phyloP scores from a whole-genome alignment of 2,797 vertebrate species.

The Clarias laeviceps region DNA sequence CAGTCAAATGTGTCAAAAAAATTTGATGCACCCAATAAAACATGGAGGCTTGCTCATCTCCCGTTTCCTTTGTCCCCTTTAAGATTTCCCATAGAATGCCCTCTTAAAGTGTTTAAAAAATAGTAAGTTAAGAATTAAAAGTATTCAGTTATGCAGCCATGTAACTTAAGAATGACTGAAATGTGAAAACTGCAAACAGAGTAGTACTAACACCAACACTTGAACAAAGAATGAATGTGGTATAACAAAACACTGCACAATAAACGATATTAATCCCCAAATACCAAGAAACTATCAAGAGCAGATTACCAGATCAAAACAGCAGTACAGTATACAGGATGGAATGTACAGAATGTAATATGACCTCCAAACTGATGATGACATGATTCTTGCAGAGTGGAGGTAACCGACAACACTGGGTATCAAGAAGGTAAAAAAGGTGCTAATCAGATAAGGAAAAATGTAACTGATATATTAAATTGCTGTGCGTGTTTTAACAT shows the following conservation, averaged over 20 bases:
- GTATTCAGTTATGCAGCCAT: constrained; percentile 49
- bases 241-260: constrained; percentile 51
- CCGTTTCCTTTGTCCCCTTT: neutral
- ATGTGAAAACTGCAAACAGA: constrained; percentile 59
- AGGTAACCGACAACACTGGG: neutral
- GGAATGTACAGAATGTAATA: constrained; percentile 37
- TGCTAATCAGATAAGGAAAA: neutral
- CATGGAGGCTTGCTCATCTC: neutral
- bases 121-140: constrained; percentile 8
- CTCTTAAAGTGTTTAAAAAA: neutral
- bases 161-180: constrained; percentile 44
- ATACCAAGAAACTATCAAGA: constrained; percentile 21
- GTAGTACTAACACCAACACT: constrained; percentile 49
- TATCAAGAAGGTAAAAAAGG: neutral
- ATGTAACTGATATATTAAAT: constrained; percentile 15
- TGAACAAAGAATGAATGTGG: constrained; percentile 49
- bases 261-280: constrained; percentile 12
- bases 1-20: neutral
- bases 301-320: constrained; percentile 34
- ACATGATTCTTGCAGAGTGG: neutral
- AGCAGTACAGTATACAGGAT: constrained; percentile 36
- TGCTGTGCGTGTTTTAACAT: constrained; percentile 36
- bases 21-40: neutral
- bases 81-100: neutral
- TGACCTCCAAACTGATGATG: neutral